Percentiles rank a stretch among this genome's conserved stretches.
Conservation (phyloP, 2,113 vertebrate genomes). For the Baryphthengus martii region DNA sequence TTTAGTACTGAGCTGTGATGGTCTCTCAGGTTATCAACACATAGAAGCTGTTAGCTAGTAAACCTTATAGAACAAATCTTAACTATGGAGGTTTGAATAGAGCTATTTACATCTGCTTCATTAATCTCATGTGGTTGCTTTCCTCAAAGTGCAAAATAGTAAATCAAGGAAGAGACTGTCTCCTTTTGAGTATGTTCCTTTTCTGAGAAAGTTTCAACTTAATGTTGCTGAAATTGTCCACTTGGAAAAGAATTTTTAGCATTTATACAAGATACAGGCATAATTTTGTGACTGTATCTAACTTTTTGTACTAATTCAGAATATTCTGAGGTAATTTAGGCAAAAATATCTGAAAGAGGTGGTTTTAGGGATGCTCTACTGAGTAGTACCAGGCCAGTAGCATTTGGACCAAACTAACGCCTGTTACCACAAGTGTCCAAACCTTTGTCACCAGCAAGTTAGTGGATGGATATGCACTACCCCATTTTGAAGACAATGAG, state of each 20-base stretch:
- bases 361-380: neutral
- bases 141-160: neutral
- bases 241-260: neutral
- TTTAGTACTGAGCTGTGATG: neutral
- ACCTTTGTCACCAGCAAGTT: neutral
- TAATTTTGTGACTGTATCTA: neutral
- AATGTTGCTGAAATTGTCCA: neutral
- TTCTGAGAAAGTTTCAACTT: neutral
- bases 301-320: neutral
- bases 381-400: neutral
- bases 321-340: neutral
- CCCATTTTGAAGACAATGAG: neutral
- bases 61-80: neutral
- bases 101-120: neutral
- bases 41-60: neutral
- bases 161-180: neutral
- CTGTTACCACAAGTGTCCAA: accelerated
- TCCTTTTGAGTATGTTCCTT: neutral
- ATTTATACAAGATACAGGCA: neutral
- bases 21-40: neutral
- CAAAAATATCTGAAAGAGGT: neutral
- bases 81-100: neutral
- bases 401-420: neutral
- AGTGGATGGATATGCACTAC: neutral
- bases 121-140: neutral